Conservation (phyloP, 2,888 invertebrate species). For the Cataglyphis albicans region DNA sequence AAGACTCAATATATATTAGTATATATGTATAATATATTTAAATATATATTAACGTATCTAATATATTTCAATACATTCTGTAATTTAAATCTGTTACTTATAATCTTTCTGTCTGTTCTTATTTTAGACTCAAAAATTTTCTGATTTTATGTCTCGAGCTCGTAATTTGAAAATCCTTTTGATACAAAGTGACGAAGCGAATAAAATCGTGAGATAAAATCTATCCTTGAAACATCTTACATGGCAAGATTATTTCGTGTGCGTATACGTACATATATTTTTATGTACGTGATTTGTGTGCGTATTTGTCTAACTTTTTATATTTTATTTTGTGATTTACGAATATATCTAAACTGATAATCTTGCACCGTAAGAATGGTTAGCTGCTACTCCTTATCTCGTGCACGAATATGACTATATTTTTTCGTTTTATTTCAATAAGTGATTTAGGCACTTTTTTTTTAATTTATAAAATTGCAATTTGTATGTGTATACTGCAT, state of each 20-base stretch:
- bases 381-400: not conserved
- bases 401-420: not conserved
- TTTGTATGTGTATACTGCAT: not conserved
- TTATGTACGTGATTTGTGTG: slow-evolving; percentile 15
- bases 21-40: not conserved
- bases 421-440: not conserved
- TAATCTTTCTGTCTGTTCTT: too few species aligned
- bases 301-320: not conserved
- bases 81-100: not conserved
- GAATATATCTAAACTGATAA: slow-evolving; percentile 1
- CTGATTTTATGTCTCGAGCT: not conserved
- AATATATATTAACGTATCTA: not conserved
- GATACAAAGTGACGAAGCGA: not conserved
- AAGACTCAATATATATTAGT: not conserved
- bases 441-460: not conserved
- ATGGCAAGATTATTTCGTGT: slow-evolving; percentile 13
- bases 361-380: slow-evolving; percentile 21
- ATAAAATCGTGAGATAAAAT: slow-evolving; percentile 17
- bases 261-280: not conserved
- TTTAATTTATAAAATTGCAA: not conserved
- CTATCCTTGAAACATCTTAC: not conserved
- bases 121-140: not conserved
- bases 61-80: not conserved
- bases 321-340: slow-evolving; percentile 32
- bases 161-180: not conserved